Evolutionary conservation across 35 echinoderm and acorn worm species (phyloP).

Genomic region (Apostichopus californicus): DNA sequence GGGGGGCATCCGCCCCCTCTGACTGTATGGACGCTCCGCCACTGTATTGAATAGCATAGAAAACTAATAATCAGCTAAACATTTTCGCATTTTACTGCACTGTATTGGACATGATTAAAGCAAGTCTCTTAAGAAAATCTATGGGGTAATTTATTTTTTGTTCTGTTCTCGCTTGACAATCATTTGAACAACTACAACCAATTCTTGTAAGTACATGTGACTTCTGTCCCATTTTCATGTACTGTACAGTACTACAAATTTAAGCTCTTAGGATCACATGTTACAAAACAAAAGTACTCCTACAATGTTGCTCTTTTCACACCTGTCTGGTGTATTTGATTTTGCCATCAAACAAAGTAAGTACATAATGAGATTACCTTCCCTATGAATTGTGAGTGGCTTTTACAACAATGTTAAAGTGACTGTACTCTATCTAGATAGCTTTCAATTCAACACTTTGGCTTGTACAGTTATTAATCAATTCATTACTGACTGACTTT

Average conservation of each 20-base stretch:
- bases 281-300: neutral
- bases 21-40: too few relatives aligned
- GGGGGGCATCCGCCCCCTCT: too few relatives aligned
- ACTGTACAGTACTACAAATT: neutral
- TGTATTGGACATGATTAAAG: too few relatives aligned
- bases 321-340: conserved; percentile 5
- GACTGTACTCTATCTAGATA: neutral
- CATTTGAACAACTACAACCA: neutral
- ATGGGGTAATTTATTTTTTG: too few relatives aligned
- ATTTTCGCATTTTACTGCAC: too few relatives aligned
- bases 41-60: too few relatives aligned
- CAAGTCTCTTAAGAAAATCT: too few relatives aligned
- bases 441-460: too few relatives aligned
- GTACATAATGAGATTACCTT: conserved; percentile 33
- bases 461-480: too few relatives aligned
- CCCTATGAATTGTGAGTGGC: neutral
- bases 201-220: neutral
- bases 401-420: neutral
- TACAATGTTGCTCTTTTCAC: neutral
- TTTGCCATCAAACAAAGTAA: conserved; percentile 16
- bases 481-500: too few relatives aligned
- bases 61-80: too few relatives aligned
- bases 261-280: neutral
- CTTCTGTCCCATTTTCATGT: neutral
- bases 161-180: too few relatives aligned